Conservation (phyloP, 2,888 invertebrate species). For the Meandrusa payeni region DNA sequence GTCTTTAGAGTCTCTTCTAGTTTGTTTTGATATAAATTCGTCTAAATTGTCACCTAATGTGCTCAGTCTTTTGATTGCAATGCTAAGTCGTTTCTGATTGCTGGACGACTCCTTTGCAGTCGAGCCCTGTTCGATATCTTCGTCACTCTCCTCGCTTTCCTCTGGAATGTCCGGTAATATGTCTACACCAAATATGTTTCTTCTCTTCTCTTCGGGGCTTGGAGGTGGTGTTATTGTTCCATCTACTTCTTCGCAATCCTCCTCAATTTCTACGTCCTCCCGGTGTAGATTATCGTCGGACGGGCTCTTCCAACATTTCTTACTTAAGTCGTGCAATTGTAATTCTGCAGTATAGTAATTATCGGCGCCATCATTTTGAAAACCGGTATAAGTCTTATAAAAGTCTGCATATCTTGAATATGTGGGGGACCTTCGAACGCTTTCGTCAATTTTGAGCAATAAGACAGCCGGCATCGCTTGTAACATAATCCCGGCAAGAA, state of each 20-base stretch:
- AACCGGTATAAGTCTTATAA: constrained; percentile 61
- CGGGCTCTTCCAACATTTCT: constrained; percentile 73
- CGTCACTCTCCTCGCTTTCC: constrained; percentile 66
- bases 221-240: constrained; percentile 67
- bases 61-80: constrained; percentile 75
- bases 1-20: constrained; percentile 55
- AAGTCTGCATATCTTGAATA: constrained; percentile 63
- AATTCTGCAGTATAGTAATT: constrained; percentile 58
- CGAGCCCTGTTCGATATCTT: constrained; percentile 42
- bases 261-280: constrained; percentile 42
- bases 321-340: constrained; percentile 62
- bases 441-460: constrained; percentile 56
- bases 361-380: constrained; percentile 52
- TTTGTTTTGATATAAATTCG: constrained; percentile 68
- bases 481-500: constrained; percentile 61
- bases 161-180: constrained; percentile 78
- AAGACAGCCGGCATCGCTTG: constrained; percentile 66
- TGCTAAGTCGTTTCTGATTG: constrained; percentile 60
- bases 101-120: constrained; percentile 38
- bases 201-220: constrained; percentile 69
- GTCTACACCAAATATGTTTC: constrained; percentile 73
- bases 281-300: constrained; percentile 62
- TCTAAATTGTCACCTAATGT: constrained; percentile 73
- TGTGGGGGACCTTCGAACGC: constrained; percentile 46
- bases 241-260: constrained; percentile 42